Conservation (phyloP, 1,140 invertebrate species). For the Drosophila aff. region DNA sequence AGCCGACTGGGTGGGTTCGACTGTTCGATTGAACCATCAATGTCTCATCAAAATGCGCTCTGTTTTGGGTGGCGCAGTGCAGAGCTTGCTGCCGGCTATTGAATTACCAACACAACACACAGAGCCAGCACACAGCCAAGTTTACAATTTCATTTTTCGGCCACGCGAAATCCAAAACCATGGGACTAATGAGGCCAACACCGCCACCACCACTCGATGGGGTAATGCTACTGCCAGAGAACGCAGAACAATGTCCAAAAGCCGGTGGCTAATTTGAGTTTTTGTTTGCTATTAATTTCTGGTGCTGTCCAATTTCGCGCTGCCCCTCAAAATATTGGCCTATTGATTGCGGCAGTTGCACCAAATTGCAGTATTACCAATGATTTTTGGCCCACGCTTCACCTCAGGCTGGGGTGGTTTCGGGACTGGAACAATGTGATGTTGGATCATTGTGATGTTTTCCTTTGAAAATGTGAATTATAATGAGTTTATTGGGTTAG, state of each 20-base stretch:
- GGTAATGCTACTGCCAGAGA: slow-evolving; percentile 46
- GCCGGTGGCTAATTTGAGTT: slow-evolving; percentile 59
- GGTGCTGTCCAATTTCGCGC: slow-evolving; percentile 45
- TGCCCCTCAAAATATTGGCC: slow-evolving; percentile 25
- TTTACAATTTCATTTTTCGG: slow-evolving; percentile 47
- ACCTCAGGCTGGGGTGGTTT: slow-evolving; percentile 8
- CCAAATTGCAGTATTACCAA: slow-evolving; percentile 8
- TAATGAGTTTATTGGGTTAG: neutral
- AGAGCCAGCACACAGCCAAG: slow-evolving; percentile 1
- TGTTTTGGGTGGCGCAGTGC: slow-evolving; percentile 37
- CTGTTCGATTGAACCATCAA: slow-evolving; percentile 78
- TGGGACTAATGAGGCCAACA: slow-evolving; percentile 67
- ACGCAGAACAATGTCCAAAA: slow-evolving; percentile 50
- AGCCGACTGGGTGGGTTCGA: slow-evolving; percentile 67
- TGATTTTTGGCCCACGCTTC: slow-evolving; percentile 15
- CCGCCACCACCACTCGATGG: slow-evolving; percentile 44
- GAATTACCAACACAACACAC: slow-evolving; percentile 39
- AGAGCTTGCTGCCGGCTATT: slow-evolving; percentile 24
- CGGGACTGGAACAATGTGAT: neutral
- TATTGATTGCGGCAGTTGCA: slow-evolving; percentile 9
- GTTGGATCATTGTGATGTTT: neutral
- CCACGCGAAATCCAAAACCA: slow-evolving; percentile 66
- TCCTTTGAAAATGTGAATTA: neutral
- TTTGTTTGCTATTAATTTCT: slow-evolving; percentile 69
- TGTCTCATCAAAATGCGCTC: slow-evolving; percentile 73